Base-by-base conservation (phyloP, 2,113 vertebrate genomes). In the Colinus virginianus region DNA sequence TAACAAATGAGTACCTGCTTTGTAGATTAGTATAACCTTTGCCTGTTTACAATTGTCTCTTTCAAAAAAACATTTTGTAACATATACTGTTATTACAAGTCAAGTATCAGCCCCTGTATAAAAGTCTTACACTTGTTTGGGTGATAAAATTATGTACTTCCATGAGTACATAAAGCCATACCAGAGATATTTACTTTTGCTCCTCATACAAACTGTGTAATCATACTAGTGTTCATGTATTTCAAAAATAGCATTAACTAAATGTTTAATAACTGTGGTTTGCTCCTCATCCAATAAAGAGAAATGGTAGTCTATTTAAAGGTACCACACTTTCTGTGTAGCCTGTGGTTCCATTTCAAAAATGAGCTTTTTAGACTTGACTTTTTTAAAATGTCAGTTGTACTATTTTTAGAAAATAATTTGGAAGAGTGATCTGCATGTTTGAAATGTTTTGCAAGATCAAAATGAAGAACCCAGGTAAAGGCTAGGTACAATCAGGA, bases 11-110 rank as follows among this genome's bases (percentile, higher is more conserved):
- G 30, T 74, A 90, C 88, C 48, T 22, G 9, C 53, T 90, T 67
- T 83, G n/a, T 85, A 93, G 78, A 70, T 95, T 95, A 95, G 77
- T 81, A 22, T 88, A 85, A 77, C 23, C 81, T 95, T 97, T 92
- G 6, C 69, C 67, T 95, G 58, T 94, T 92, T 92, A 78, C 81
- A 95, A 70, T 38, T 48, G 6, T 91, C 34, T 93, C 77, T 87
- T 94, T 88, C 62, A 78, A 68, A 89, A 88, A 93, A 83, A 2
- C 68, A 45, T 6, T 26, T 48, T 23, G 18, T 88, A 85, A 84
- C 48, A 69, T 0, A 0, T 74, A 80, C 17, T 94, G 71, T 68
- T 96, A 84, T 85, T 78, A 88, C 46, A 77, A 83, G 40, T 93
- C 32, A 95, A 86, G 93, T 96, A 49, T 59, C 88, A 97, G 40